Evolutionary conservation across 2,888 invertebrate species (phyloP).

Genomic region (Ochropleura leucogaster): DNA sequence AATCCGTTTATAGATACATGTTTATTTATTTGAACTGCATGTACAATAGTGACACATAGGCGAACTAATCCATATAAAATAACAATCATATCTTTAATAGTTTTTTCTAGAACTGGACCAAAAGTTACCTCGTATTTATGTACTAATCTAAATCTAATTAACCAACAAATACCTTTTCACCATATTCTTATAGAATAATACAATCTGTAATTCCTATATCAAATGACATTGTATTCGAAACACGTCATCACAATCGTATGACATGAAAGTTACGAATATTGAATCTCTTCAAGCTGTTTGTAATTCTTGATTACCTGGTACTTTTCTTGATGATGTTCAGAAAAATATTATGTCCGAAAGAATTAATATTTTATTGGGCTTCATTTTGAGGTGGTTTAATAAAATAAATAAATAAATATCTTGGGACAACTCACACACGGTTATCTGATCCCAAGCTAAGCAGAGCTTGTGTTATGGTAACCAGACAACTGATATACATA

Average conservation of each 20-base stretch:
- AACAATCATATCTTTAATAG: too few relatives aligned
- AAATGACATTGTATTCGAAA: neutral
- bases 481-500: too few relatives aligned
- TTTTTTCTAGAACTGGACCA: too few relatives aligned
- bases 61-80: too few relatives aligned
- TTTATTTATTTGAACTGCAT: neutral
- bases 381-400: neutral
- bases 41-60: too few relatives aligned
- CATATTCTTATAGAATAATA: neutral
- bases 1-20: slow-evolving; percentile 8
- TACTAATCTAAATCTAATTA: too few relatives aligned
- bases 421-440: too few relatives aligned
- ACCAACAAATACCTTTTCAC: too few relatives aligned
- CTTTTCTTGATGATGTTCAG: neutral
- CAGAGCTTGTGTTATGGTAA: too few relatives aligned
- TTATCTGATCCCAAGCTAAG: too few relatives aligned
- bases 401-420: too few relatives aligned
- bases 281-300: neutral
- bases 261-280: neutral
- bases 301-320: slow-evolving; percentile 1
- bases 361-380: slow-evolving; percentile 1
- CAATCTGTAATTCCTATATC: neutral
- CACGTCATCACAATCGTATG: neutral
- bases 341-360: neutral
- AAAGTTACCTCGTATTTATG: too few relatives aligned